Conservation (phyloP, 2,797 vertebrate genomes). For the Chiloscyllium punctatum region DNA sequence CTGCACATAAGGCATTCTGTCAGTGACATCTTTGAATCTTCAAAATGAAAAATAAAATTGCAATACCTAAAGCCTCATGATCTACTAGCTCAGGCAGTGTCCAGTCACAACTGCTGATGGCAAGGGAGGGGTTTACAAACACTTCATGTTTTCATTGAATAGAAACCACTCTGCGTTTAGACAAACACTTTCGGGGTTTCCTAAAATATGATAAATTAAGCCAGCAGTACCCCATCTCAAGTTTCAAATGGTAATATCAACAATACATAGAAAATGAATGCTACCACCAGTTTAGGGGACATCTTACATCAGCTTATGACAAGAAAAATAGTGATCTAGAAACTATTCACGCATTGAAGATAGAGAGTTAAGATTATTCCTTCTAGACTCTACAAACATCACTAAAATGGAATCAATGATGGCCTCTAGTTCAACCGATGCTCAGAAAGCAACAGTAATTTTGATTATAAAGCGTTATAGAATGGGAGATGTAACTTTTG, state of each 20-base stretch:
- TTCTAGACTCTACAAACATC: not conserved
- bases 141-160: not conserved
- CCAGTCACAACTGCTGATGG: not conserved
- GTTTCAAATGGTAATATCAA: not conserved
- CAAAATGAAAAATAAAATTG: not conserved
- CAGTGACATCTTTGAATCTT: not conserved
- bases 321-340: not conserved
- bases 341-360: not conserved
- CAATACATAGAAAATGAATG: not conserved
- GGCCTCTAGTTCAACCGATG: too few species aligned
- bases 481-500: not conserved
- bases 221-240: not conserved
- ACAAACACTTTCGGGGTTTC: not conserved
- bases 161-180: not conserved
- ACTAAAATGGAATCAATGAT: not conserved
- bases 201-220: not conserved
- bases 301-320: not conserved
- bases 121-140: not conserved
- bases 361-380: too few species aligned
- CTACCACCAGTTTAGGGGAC: not conserved
- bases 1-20: not conserved
- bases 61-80: not conserved
- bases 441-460: not conserved
- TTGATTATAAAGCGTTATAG: not conserved
- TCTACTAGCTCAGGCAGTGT: not conserved